Percentiles rank a stretch among this genome's conserved stretches.
Conservation (phyloP, 2,797 vertebrate species). For the Microctenopoma stevenorrisi region DNA sequence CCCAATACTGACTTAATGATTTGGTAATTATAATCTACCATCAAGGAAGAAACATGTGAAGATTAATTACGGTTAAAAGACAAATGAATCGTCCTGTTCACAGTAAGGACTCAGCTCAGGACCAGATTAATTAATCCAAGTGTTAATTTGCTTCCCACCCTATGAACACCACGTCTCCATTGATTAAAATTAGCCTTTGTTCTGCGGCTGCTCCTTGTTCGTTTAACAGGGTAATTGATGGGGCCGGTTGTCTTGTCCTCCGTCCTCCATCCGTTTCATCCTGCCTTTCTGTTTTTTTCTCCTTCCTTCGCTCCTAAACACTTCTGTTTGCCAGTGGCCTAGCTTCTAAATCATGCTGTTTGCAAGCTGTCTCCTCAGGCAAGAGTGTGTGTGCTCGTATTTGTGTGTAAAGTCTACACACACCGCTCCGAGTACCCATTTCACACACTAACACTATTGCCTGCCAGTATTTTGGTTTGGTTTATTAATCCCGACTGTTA, state of each 20-base stretch:
- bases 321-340: slow-evolving; percentile 53
- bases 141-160: slow-evolving; percentile 68
- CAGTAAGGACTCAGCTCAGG: slow-evolving; percentile 36
- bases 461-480: slow-evolving; percentile 64
- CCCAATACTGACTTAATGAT: slow-evolving; percentile 7
- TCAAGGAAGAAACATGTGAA: neutral
- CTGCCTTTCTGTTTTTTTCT: slow-evolving; percentile 24
- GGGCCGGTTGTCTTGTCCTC: slow-evolving; percentile 48
- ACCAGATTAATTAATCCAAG: slow-evolving; percentile 71
- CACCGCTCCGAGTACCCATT: slow-evolving; percentile 49
- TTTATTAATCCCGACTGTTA: slow-evolving; percentile 70
- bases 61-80: slow-evolving; percentile 44
- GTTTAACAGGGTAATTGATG: slow-evolving; percentile 75
- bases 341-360: slow-evolving; percentile 78
- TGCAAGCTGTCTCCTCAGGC: slow-evolving; percentile 73
- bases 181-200: slow-evolving; percentile 75
- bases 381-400: slow-evolving; percentile 26
- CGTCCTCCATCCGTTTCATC: slow-evolving; percentile 45
- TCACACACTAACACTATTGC: slow-evolving; percentile 53
- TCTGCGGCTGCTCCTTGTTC: slow-evolving; percentile 62
- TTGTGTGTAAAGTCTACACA: slow-evolving; percentile 35
- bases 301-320: slow-evolving; percentile 63
- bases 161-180: slow-evolving; percentile 62
- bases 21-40: slow-evolving; percentile 32
- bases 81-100: slow-evolving; percentile 21